Base-by-base conservation (phyloP, 2,888 invertebrate genomes). In the Amphipoea lucens region DNA sequence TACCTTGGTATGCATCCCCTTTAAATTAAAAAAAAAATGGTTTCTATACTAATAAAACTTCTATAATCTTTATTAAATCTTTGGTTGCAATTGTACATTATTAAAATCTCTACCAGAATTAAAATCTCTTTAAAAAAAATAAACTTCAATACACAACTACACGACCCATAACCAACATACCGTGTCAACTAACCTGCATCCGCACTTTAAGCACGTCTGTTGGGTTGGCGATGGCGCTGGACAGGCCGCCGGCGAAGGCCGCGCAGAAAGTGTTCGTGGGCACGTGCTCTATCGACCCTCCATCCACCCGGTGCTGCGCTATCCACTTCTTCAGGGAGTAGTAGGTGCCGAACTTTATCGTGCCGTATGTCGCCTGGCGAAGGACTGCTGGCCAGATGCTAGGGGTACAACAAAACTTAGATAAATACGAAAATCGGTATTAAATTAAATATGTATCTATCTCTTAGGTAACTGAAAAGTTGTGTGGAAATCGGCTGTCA, bases 151-250 rank as follows among this genome's bases (percentile, higher is more conserved):
- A 57, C 57, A 57, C 57, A 57, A 57, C 23, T 57, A 57, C 57
- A n/a, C 9, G 4, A 57, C 36, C 36, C 36, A 57, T 20, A 23
- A 57, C 4, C n/a, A 45, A 77, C 81, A 70, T 82, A 82, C 78
- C 60, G 23, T 63, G 23, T 14, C 0, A 60, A 76, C 84, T 86
- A 42, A 98, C 98, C 97, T 99, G 99, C 99, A 99, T 99, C 82
- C 99, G 98, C 85, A 99, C 99, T 97, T 99, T 99, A 57, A 99
- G 97, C 69, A 99, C 99, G 96, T 99, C 99, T 0, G 99, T 99
- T 23, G 99, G 99, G 97, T 99, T 99, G 75, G 99, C 99, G 90
- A 99, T 98, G n/a, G 99, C 98, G 92, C 99, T 99, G 74, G 99
- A 99, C 60, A 99, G 97, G n/a, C 99, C 98, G 20, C 99, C 99